phyloP scores from a whole-genome alignment of 35 echinoderm and acorn worm genomes.

The Lytechinus variegatus region DNA sequence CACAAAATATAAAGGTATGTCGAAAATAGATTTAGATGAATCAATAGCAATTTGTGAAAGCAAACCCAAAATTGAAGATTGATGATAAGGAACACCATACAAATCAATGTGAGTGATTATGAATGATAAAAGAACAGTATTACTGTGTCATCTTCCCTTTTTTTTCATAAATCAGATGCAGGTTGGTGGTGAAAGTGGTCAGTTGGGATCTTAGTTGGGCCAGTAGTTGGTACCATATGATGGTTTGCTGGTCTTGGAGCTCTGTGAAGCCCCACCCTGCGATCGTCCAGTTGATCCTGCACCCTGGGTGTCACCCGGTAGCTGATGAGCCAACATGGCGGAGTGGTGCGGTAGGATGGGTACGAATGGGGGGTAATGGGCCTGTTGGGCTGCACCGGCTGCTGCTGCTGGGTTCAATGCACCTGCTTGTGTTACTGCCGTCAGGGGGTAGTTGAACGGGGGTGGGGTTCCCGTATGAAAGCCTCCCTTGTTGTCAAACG shows the following conservation, averaged over 20 bases:
- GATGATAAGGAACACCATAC: neutral
- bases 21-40: neutral
- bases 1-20: neutral
- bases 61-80: neutral
- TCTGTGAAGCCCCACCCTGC: slow-evolving; percentile 72
- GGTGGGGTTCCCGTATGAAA: slow-evolving; percentile 95
- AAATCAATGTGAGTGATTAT: neutral
- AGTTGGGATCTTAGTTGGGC: slow-evolving; percentile 4
- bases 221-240: slow-evolving; percentile 78
- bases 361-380: slow-evolving; percentile 77
- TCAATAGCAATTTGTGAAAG: neutral
- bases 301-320: slow-evolving; percentile 79
- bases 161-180: neutral
- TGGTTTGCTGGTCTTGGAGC: slow-evolving; percentile 73
- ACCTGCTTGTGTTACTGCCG: slow-evolving; percentile 81
- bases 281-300: slow-evolving; percentile 81
- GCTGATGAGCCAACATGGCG: slow-evolving; percentile 85
- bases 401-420: slow-evolving; percentile 77
- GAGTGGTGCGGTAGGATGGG: slow-evolving; percentile 83
- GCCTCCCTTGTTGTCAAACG: slow-evolving; percentile 88
- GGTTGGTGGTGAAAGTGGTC: neutral
- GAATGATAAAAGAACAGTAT: neutral
- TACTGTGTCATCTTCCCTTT: neutral
- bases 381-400: slow-evolving; percentile 39
- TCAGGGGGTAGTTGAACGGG: slow-evolving; percentile 87